A percentile compares a stretch with the other conserved stretches of the same genome.
phyloP scores from a whole-genome alignment of 2,888 invertebrate genomes.

The Harmothoe impar region DNA sequence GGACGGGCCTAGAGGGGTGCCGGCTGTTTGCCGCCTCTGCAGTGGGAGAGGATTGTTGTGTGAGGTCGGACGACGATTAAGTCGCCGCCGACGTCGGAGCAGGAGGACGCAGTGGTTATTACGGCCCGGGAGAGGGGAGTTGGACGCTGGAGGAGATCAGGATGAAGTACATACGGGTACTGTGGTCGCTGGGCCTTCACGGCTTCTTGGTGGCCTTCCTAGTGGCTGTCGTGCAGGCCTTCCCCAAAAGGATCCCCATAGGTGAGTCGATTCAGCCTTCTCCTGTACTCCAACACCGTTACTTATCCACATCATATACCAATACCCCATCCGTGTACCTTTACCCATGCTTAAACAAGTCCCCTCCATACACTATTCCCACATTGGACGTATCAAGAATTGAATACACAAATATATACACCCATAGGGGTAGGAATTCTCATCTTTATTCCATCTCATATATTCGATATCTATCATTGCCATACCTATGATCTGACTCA shows the following conservation, averaged over 20 bases:
- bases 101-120: not conserved
- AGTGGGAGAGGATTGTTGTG: not conserved
- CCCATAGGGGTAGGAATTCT: too few species aligned
- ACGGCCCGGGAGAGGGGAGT: not conserved
- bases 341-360: too few species aligned
- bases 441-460: too few species aligned
- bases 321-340: not conserved
- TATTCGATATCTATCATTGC: too few species aligned
- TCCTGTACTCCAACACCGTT: too few species aligned
- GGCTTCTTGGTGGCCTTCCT: slow-evolving; percentile 26
- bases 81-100: not conserved
- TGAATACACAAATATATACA: too few species aligned
- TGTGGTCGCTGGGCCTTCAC: slow-evolving; percentile 46
- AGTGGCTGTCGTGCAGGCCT: slow-evolving; percentile 41
- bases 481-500: too few species aligned
- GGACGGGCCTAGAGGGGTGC: not conserved
- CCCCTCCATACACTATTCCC: too few species aligned
- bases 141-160: not conserved
- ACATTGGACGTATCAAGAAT: too few species aligned
- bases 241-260: slow-evolving; percentile 62
- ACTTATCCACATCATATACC: not conserved
- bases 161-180: slow-evolving; percentile 43
- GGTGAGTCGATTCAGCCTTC: slow-evolving; percentile 22
- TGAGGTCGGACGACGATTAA: too few species aligned
- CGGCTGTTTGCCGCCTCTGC: not conserved